Evolutionary conservation across 2,888 invertebrate genomes (phyloP).

Genomic region (Limnephilus lunatus): DNA sequence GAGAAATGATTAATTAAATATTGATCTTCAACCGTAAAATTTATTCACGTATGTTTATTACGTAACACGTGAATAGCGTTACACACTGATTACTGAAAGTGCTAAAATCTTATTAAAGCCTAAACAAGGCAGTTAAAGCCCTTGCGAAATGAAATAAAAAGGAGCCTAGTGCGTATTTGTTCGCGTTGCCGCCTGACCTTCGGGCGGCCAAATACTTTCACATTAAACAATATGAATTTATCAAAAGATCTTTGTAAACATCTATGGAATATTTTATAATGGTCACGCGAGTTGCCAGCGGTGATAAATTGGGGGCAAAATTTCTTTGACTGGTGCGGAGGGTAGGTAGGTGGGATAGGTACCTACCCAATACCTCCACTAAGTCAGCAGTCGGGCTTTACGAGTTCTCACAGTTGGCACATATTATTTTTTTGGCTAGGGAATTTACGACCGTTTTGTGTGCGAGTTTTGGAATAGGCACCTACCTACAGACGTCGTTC

Average conservation of each 20-base stretch:
- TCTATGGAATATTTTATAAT: slow-evolving; percentile 60
- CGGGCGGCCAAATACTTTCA: slow-evolving; percentile 34
- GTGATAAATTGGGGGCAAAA: slow-evolving; percentile 61
- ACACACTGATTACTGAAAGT: background rate
- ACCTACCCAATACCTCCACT: background rate
- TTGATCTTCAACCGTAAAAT: background rate
- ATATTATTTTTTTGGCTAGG: slow-evolving; percentile 33
- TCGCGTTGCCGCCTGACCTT: slow-evolving; percentile 34
- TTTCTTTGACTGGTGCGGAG: slow-evolving; percentile 53
- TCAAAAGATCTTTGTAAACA: slow-evolving; percentile 64
- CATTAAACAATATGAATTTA: slow-evolving; percentile 53
- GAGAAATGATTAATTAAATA: background rate
- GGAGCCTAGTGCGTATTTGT: background rate
- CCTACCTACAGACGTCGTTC: background rate
- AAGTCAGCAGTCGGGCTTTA: slow-evolving; percentile 41
- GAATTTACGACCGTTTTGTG: slow-evolving; percentile 43
- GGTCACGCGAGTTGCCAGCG: slow-evolving; percentile 59
- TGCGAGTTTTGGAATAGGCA: background rate
- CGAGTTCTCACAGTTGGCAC: slow-evolving; percentile 41
- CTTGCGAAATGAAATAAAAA: background rate
- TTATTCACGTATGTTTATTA: background rate
- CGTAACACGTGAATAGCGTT: background rate
- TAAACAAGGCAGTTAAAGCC: background rate
- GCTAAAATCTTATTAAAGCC: background rate
- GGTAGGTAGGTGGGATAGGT: background rate